phyloP scores from a whole-genome alignment of 1,140 invertebrate species.

The Planococcus citri region DNA sequence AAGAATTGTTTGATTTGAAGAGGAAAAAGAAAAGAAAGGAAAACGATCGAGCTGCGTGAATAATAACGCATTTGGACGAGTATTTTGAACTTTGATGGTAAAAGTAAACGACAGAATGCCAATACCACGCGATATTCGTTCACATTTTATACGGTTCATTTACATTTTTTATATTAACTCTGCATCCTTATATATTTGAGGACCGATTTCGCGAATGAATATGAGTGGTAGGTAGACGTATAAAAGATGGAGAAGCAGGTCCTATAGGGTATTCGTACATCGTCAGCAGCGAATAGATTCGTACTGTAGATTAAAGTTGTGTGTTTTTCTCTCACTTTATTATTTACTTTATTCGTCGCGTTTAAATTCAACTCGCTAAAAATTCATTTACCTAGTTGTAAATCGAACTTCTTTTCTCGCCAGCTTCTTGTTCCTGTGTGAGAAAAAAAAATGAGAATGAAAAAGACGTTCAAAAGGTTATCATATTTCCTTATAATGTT shows the following conservation, averaged over 20 bases:
- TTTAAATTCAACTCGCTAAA: neutral
- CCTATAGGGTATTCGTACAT: too few relatives aligned
- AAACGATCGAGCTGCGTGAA: too few relatives aligned
- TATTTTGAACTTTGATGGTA: too few relatives aligned
- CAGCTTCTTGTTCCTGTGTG: too few relatives aligned
- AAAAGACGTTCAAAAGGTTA: neutral
- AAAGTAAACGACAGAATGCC: too few relatives aligned
- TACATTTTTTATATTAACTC: neutral
- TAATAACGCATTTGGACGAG: too few relatives aligned
- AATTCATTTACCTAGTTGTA: slow-evolving; percentile 1
- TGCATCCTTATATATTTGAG: neutral
- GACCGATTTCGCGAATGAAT: neutral
- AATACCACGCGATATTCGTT: neutral
- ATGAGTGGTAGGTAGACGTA: neutral
- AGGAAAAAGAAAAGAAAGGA: too few relatives aligned
- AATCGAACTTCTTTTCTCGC: neutral
- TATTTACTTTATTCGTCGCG: neutral
- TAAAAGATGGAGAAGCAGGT: too few relatives aligned
- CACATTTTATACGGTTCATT: neutral
- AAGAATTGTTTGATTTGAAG: too few relatives aligned
- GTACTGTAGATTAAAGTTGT: neutral
- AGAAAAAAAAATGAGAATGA: neutral
- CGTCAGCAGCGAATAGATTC: neutral
- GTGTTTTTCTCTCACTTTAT: neutral
- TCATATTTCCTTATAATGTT: neutral